phyloP scores from a whole-genome alignment of 2,113 vertebrate species.

The Micromys minutus region DNA sequence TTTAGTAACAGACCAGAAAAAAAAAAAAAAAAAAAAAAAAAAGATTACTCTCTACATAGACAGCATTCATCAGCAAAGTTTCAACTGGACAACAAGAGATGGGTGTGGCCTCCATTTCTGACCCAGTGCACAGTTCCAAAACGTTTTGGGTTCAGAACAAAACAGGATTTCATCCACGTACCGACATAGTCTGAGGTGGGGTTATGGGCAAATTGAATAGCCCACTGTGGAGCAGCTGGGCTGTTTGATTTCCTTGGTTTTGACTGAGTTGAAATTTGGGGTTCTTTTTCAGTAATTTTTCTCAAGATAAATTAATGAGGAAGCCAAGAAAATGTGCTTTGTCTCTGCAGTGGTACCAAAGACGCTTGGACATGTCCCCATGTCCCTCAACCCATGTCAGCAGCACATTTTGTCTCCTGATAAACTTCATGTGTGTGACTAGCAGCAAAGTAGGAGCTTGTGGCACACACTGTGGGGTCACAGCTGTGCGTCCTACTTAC shows the following conservation, averaged over 20 bases:
- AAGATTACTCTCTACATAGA: constrained; percentile 32
- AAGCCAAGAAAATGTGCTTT: neutral
- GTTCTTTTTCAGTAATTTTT: constrained; percentile 22
- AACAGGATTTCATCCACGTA: neutral
- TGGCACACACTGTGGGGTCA: neutral
- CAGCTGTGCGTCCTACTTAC: neutral
- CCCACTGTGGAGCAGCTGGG: neutral
- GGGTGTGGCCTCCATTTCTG: constrained; percentile 15
- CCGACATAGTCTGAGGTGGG: neutral
- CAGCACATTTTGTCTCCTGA: constrained; percentile 5
- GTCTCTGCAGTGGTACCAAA: neutral
- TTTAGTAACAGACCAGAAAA: constrained; percentile 16
- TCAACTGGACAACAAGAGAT: constrained; percentile 18
- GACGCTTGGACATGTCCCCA: neutral
- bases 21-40: constrained; percentile 22
- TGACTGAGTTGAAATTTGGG: neutral
- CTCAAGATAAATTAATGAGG: neutral
- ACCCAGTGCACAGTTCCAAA: neutral
- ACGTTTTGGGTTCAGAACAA: constrained; percentile 30
- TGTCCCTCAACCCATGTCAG: neutral
- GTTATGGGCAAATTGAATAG: neutral
- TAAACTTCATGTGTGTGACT: neutral
- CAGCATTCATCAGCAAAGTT: constrained; percentile 50
- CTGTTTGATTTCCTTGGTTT: neutral
- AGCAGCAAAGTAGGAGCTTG: constrained; percentile 18